A percentile compares a stretch with the other conserved stretches of the same genome.
Conservation (phyloP, 2,113 vertebrate species). For the Gymnorhina tibicen region DNA sequence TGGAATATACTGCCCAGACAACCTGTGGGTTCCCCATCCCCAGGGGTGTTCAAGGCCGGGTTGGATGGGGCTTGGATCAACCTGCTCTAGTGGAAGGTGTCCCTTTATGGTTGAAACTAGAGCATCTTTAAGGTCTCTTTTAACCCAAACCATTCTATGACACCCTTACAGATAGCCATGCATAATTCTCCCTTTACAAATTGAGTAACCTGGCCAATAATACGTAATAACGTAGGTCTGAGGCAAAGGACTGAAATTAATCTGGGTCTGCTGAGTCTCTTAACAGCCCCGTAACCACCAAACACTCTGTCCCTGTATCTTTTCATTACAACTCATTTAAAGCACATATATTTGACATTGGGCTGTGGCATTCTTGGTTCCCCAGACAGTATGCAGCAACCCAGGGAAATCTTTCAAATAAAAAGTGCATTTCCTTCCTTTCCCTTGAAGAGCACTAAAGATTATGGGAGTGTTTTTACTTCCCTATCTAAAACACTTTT, state of each 20-base stretch:
- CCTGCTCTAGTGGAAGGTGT: neutral
- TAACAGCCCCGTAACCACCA: neutral
- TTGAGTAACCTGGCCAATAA: neutral
- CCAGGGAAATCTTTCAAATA: neutral
- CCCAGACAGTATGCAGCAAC: neutral
- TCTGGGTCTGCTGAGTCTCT: neutral
- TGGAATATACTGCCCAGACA: neutral
- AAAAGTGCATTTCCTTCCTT: neutral
- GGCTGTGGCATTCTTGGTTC: neutral
- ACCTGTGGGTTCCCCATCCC: neutral
- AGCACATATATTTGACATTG: rapidly evolving
- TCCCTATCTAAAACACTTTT: neutral
- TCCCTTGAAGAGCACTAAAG: neutral
- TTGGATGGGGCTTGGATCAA: neutral
- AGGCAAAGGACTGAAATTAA: neutral
- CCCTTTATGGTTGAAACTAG: neutral
- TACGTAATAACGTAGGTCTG: neutral
- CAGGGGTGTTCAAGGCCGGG: neutral
- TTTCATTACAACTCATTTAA: neutral
- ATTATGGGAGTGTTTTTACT: neutral
- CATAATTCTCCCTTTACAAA: neutral
- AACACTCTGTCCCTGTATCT: neutral
- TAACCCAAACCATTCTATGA: neutral
- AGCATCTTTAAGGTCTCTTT: neutral
- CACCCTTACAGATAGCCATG: neutral